phyloP scores from a whole-genome alignment of 1,140 invertebrate species.

The Atta colombica region DNA sequence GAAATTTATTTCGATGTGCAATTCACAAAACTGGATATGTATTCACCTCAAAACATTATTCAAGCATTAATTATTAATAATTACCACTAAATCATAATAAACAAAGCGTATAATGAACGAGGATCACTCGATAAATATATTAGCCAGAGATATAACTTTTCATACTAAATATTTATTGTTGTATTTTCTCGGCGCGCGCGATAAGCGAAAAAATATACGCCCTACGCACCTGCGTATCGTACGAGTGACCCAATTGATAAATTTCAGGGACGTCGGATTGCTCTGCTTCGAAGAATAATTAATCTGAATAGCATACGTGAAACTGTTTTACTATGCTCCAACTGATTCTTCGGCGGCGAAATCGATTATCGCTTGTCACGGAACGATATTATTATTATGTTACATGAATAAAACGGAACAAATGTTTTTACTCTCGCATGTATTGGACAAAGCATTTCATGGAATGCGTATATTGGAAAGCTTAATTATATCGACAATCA shows the following conservation, averaged over 20 bases:
- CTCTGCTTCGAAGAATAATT: constrained; percentile 63
- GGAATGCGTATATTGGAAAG: not conserved
- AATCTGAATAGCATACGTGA: constrained; percentile 55
- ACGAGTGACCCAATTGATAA: constrained; percentile 71
- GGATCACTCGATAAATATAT: constrained; percentile 7
- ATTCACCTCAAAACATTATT: too few relatives aligned
- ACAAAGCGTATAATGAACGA: constrained; percentile 6
- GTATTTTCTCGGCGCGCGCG: not conserved
- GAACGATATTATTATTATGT: not conserved
- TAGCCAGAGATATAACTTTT: not conserved
- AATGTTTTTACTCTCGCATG: not conserved
- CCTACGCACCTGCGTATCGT: constrained; percentile 45
- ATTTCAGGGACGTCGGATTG: constrained; percentile 63
- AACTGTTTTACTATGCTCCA: constrained; percentile 8
- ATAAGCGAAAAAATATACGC: constrained; percentile 44
- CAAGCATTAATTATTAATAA: not conserved
- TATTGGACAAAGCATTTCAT: not conserved
- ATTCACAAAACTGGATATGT: too few relatives aligned
- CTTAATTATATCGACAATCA: not conserved
- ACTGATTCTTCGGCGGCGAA: constrained; percentile 17
- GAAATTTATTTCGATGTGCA: too few relatives aligned
- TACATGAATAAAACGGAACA: not conserved
- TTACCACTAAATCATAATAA: not conserved
- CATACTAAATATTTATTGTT: not conserved
- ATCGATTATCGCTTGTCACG: not conserved